Base-by-base conservation (phyloP, 2,888 invertebrate genomes). In the Bibio marci region DNA sequence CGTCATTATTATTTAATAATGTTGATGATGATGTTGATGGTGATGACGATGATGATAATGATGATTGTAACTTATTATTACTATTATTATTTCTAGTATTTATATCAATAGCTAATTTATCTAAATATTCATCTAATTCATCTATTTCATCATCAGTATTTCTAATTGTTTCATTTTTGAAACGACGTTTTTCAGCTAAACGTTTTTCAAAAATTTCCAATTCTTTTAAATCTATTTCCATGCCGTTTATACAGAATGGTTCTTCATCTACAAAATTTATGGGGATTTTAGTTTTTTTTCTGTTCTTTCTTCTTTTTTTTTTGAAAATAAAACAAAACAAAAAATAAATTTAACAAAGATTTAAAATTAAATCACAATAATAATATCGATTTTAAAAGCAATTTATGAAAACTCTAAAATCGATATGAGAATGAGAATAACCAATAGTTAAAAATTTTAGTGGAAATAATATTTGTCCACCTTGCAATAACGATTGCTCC, bases 201-300 rank as follows among this genome's bases (percentile, higher is more conserved):
- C 53, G 54, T 41, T 54, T 52, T 49, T 62, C 62, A 50, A 60
- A 53, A 39, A 48, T 50, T 44, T 56, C 59, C 48, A 62, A 55
- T 47, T 62, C 62, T 47, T 56, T 56, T 54, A 62, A 58, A 57
- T 62, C 60, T 50, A 62, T 56, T 53, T 62, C 62, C 53, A 62
- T 53, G 41, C 62, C 62, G 51, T 62, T 62, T 47, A 59, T 38
- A 18, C 27, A 33, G 32, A 38, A 38, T 18, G 38, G 25, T 27
- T 27, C 30, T 22, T 31, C 27, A 17, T 36, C 34, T 43, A 27
- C 14, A 38, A 39, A 38, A 32, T 32, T 31, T 14, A 30, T 25
- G 27, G 18, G 26, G 26, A 27, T 10, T 12, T 36, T 36, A 13
- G 33, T 19, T 32, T n/a, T n/a, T n/a, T n/a, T n/a, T n/a, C n/a